Evolutionary conservation across 2,113 vertebrate genomes (phyloP).

Genomic region (Mola mola): DNA sequence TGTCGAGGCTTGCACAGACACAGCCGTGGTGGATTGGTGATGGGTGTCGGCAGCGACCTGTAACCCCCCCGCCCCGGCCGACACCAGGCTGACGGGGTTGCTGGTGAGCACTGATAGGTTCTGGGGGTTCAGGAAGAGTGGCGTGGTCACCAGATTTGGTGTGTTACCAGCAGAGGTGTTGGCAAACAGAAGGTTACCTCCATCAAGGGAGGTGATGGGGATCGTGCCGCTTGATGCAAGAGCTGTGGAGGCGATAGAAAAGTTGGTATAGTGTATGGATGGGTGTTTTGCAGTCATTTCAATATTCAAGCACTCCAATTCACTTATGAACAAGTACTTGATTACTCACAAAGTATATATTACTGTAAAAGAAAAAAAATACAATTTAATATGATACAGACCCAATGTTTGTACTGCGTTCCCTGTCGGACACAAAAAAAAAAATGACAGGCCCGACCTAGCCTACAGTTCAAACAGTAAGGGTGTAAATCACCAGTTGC

Average conservation of each 20-base stretch:
- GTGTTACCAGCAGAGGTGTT: conserved; percentile 87
- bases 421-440: too few species aligned
- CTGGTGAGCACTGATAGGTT: conserved; percentile 99
- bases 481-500: too few species aligned
- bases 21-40: conserved; percentile 90
- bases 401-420: too few species aligned
- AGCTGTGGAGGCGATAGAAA: conserved; percentile 77
- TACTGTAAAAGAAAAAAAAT: too few species aligned
- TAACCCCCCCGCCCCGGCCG: conserved; percentile 89
- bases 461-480: too few species aligned
- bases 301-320: too few species aligned
- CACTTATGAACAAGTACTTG: too few species aligned
- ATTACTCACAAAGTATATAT: too few species aligned
- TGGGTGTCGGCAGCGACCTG: conserved; percentile 89
- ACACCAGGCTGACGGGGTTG: conserved; percentile 97
- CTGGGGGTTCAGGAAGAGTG: conserved; percentile 98
- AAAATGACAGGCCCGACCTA: too few species aligned
- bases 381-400: too few species aligned
- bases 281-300: too few species aligned
- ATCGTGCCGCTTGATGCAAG: conserved; percentile 94
- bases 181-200: conserved; percentile 95
- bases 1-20: conserved; percentile 87
- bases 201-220: conserved; percentile 97
- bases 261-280: too few species aligned
- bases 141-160: conserved; percentile 94